These are phyloP conservation scores for Takifugu bimaculatus DNA, from an alignment of 2,113 vertebrate species.

Conservation along the genomic window DNA sequence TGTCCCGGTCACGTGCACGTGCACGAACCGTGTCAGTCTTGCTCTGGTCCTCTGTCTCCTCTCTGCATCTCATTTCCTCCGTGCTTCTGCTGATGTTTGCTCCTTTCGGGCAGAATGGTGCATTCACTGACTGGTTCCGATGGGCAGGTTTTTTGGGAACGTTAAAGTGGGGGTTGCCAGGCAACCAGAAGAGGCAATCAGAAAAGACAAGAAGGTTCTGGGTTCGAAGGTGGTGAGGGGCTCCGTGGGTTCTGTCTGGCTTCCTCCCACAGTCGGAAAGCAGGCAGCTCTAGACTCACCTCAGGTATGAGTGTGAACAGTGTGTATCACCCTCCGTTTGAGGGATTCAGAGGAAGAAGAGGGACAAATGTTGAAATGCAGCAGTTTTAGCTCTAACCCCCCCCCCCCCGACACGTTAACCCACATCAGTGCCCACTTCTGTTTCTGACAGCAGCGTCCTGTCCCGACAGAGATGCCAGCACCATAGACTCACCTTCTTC, in stretches of 20 bases:
- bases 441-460: slow-evolving; percentile 37
- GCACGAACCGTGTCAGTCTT: slow-evolving; percentile 4
- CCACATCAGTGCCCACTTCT: background rate
- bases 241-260: too few species aligned
- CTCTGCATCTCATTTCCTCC: slow-evolving; percentile 22
- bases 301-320: too few species aligned
- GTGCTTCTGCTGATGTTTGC: slow-evolving; percentile 46
- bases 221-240: too few species aligned
- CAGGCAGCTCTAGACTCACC: too few species aligned
- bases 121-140: slow-evolving; percentile 10
- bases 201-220: too few species aligned
- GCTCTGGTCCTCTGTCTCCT: slow-evolving; percentile 19
- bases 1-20: background rate
- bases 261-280: too few species aligned
- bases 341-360: too few species aligned
- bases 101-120: slow-evolving; percentile 7
- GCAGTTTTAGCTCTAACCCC: too few species aligned
- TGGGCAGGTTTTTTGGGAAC: background rate
- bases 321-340: too few species aligned
- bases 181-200: too few species aligned
- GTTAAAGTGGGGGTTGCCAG: too few species aligned
- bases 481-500: slow-evolving; percentile 14
- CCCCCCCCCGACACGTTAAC: background rate
- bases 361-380: too few species aligned
- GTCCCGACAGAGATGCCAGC: slow-evolving; percentile 36